Percentiles rank a stretch among this genome's conserved stretches.
Conservation (phyloP, 1,140 invertebrate genomes). For the Plutomurus gul region DNA sequence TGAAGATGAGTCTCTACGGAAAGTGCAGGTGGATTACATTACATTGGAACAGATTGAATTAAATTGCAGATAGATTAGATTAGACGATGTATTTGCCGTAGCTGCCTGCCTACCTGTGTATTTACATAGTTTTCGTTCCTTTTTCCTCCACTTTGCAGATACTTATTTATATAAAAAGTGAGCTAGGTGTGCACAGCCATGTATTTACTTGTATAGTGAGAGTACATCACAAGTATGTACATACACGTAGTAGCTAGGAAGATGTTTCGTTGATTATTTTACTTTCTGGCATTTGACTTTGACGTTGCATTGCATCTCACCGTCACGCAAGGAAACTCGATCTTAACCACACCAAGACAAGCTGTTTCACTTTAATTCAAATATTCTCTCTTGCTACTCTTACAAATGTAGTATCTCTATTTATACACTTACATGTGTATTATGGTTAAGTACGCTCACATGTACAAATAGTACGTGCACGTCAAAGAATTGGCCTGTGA, state of each 20-base stretch:
- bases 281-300: conserved; percentile 19
- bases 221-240: too few species aligned
- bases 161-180: too few species aligned
- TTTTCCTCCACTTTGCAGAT: too few species aligned
- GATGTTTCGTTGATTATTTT: neutral
- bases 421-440: too few species aligned
- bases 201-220: too few species aligned
- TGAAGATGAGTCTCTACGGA: neutral
- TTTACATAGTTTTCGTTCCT: neutral
- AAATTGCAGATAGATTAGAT: neutral
- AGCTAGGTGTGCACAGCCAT: too few species aligned
- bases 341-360: neutral
- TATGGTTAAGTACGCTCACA: too few species aligned
- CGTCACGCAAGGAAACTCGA: neutral
- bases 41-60: neutral
- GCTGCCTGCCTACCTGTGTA: too few species aligned
- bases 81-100: neutral
- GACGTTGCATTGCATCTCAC: neutral
- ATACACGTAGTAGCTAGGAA: neutral
- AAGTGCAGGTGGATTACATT: conserved; percentile 1
- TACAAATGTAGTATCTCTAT: too few species aligned
- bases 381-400: neutral
- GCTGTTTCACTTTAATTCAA: conserved; percentile 5
- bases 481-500: too few species aligned
- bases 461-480: too few species aligned